Evolutionary conservation across 2,113 vertebrate species (phyloP).

Genomic region (Rhagologus leucostigma): DNA sequence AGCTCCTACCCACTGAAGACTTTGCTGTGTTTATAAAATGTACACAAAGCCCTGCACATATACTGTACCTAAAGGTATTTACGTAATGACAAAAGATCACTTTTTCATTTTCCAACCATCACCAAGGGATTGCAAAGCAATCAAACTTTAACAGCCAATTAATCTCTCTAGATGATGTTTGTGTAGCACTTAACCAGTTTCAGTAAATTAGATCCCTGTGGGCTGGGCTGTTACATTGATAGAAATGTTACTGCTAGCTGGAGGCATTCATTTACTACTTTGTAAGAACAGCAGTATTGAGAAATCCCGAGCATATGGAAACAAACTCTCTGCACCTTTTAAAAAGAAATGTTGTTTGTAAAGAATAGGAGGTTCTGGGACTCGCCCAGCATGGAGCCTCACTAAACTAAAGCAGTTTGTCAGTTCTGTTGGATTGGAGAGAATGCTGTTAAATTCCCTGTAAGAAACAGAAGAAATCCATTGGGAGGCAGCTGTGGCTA

Average conservation of each 20-base stretch:
- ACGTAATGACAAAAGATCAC: slow-evolving; percentile 34
- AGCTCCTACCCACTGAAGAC: neutral
- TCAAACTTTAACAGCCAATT: slow-evolving; percentile 68
- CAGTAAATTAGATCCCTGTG: slow-evolving; percentile 64
- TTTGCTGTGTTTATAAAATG: slow-evolving; percentile 50
- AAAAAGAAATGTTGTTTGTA: slow-evolving; percentile 7
- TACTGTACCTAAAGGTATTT: slow-evolving; percentile 37
- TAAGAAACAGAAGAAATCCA: slow-evolving; percentile 49
- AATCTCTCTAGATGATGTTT: slow-evolving; percentile 69
- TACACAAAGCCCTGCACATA: slow-evolving; percentile 37
- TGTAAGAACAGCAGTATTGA: slow-evolving; percentile 29
- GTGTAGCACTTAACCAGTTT: slow-evolving; percentile 62
- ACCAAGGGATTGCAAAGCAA: slow-evolving; percentile 63
- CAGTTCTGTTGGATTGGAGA: slow-evolving; percentile 20
- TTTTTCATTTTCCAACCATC: slow-evolving; percentile 58
- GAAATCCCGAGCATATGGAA: slow-evolving; percentile 50
- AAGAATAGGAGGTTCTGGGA: slow-evolving; percentile 21
- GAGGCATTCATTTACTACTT: slow-evolving; percentile 32
- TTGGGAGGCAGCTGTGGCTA: slow-evolving; percentile 58
- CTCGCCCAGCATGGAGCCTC: slow-evolving; percentile 31
- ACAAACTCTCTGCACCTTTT: slow-evolving; percentile 40
- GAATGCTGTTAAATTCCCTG: slow-evolving; percentile 7
- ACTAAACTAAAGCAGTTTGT: slow-evolving; percentile 29
- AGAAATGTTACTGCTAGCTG: slow-evolving; percentile 56
- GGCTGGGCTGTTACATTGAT: slow-evolving; percentile 51